phyloP scores from a whole-genome alignment of 2,797 vertebrate species.

The Ceryle rudis region DNA sequence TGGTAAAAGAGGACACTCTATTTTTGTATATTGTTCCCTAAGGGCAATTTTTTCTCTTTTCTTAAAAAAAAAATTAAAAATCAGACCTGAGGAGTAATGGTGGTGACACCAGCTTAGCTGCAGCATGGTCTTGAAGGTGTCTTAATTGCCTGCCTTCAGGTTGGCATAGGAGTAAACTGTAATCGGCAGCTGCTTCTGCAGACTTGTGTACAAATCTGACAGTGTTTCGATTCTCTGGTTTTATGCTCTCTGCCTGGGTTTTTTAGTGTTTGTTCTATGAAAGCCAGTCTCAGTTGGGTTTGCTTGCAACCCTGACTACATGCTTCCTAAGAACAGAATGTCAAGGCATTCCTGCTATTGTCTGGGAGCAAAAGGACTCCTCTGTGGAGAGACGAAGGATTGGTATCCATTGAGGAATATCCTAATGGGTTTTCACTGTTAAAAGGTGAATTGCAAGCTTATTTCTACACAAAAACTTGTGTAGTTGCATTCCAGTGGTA shows the following conservation, averaged over 20 bases:
- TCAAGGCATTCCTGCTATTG: neutral
- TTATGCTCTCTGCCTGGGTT: neutral
- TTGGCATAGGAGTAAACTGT: fast-evolving
- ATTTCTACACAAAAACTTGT: neutral
- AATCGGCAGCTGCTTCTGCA: neutral
- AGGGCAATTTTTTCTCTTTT: too few species aligned
- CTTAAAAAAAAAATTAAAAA: too few species aligned
- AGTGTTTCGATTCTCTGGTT: neutral
- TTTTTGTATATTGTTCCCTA: neutral
- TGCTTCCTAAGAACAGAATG: fast-evolving
- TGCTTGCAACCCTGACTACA: fast-evolving
- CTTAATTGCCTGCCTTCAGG: neutral
- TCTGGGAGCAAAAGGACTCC: fast-evolving
- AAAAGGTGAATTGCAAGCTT: neutral
- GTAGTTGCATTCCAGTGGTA: neutral
- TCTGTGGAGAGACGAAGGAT: neutral
- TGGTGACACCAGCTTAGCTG: neutral
- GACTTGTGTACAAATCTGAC: neutral
- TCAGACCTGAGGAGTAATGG: fast-evolving
- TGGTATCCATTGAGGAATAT: fast-evolving
- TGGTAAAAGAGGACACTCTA: fast-evolving
- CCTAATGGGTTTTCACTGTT: neutral
- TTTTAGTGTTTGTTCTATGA: fast-evolving
- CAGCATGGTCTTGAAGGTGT: neutral
- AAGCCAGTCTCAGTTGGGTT: fast-evolving